phyloP scores from a whole-genome alignment of 2,797 vertebrate genomes.

The Sebastes nivosus region DNA sequence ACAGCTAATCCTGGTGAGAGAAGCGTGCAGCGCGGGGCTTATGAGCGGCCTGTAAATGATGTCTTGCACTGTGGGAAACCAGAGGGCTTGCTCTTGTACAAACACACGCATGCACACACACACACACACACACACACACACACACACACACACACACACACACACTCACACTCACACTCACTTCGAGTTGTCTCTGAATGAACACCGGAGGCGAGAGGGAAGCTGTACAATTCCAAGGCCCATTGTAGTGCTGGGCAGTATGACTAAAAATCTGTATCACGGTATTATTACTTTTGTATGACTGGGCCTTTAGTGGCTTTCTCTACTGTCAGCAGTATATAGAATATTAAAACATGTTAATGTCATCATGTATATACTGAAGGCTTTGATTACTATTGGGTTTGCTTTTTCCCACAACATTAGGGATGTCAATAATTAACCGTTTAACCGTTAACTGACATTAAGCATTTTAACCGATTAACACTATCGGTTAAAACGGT shows the following conservation, averaged over 20 bases:
- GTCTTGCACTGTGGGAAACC: slow-evolving; percentile 67
- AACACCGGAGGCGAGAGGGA: not conserved
- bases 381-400: not conserved
- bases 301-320: not conserved
- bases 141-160: not conserved
- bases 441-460: no score
- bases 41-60: slow-evolving; percentile 47
- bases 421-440: no score
- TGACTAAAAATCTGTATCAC: not conserved
- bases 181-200: not conserved
- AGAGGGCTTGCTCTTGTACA: slow-evolving; percentile 12
- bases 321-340: not conserved
- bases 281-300: not conserved
- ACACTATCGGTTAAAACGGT: no score
- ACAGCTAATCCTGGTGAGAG: slow-evolving; percentile 33
- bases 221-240: slow-evolving; percentile 39
- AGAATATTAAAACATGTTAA: not conserved
- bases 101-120: not conserved
- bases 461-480: no score
- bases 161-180: not conserved
- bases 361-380: not conserved
- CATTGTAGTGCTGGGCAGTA: not conserved
- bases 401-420: not conserved
- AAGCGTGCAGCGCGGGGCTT: slow-evolving; percentile 8
- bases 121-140: not conserved